These are phyloP conservation scores for Acanthosepion pharaonis DNA, from an alignment of 2,888 invertebrate species.

Conservation along the genomic window DNA sequence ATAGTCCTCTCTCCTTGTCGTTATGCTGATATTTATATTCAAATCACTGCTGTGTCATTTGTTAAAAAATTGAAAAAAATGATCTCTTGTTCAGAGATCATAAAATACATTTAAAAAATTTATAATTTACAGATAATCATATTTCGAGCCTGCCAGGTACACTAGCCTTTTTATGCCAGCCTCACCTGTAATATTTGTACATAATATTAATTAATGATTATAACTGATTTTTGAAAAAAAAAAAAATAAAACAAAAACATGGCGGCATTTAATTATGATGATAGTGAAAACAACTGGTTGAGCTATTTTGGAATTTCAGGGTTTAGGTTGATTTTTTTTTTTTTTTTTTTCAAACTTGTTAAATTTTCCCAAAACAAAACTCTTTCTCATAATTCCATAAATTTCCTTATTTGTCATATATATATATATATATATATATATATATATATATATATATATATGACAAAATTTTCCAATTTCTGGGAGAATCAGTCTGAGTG, in stretches of 20 bases:
- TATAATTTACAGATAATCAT: conserved; percentile 91
- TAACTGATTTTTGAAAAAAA: not conserved
- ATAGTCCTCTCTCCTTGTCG: conserved; percentile 86
- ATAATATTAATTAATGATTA: conserved; percentile 35
- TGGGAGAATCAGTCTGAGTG: not conserved
- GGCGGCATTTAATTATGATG: conserved; percentile 41
- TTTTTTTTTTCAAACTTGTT: too few species aligned
- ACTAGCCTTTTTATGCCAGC: conserved; percentile 72
- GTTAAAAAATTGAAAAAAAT: too few species aligned
- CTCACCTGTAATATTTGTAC: conserved; percentile 44
- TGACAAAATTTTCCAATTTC: not conserved
- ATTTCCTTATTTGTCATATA: not conserved
- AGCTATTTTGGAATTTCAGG: not conserved
- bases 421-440: not conserved
- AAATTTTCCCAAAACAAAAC: too few species aligned
- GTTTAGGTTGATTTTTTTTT: not conserved
- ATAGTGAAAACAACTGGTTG: not conserved
- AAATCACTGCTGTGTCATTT: conserved; percentile 92
- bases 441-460: not conserved
- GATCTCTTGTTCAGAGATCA: conserved; percentile 91
- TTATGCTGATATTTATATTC: conserved; percentile 89
- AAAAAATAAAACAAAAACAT: not conserved
- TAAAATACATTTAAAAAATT: conserved; percentile 94
- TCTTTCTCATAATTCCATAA: too few species aligned
- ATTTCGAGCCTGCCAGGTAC: conserved; percentile 92